Base-by-base conservation (phyloP, 2,797 vertebrate species). In the Smutsia temminckii region DNA sequence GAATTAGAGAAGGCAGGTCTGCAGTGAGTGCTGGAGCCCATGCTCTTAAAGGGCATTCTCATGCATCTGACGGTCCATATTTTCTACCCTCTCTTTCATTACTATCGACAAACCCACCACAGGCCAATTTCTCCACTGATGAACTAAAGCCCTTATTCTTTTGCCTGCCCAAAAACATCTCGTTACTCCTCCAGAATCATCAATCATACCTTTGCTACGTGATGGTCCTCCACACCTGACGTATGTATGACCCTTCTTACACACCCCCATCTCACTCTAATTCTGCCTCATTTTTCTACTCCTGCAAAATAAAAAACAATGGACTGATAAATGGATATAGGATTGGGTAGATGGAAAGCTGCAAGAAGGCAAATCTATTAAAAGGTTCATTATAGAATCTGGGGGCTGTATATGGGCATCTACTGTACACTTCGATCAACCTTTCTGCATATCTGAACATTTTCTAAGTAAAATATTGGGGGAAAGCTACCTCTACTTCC, bases 381-480 rank as follows among this genome's bases (percentile, higher is more conserved):
- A 90, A 92, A 86, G 14, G 17, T 55, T 55, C 89, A 68, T 80
- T 61, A 53, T 3, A 85, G 66, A 71, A 40, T 51, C 14, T 42
- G 11, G 32, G 9, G 3, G 64, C 2, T 0, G 5, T n/a, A 8
- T 42, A 42, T 85, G 63, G 14, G 49, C 34, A 17, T 64, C 61
- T 49, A 57, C 23, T 66, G 2, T 49, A 64, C 2, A 55, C 57
- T 27, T 78, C 27, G 68, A 88, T 89, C 21, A 74, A 51, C 6
- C 2, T 94, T 63, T 64, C 20, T 69, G 51, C 11, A 25, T 42
- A 34, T 55, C 74, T 95, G 83, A 93, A 90, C 68, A 14, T 16
- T 72, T 94, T 83, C 42, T 17, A 81, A 88, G 23, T 61, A 71
- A 86, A 92, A 77, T 63, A 53, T 5, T 68, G 12, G 25, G 3